Base-by-base conservation (phyloP, 2,888 invertebrate species). In the Drosophila tanythrix region DNA sequence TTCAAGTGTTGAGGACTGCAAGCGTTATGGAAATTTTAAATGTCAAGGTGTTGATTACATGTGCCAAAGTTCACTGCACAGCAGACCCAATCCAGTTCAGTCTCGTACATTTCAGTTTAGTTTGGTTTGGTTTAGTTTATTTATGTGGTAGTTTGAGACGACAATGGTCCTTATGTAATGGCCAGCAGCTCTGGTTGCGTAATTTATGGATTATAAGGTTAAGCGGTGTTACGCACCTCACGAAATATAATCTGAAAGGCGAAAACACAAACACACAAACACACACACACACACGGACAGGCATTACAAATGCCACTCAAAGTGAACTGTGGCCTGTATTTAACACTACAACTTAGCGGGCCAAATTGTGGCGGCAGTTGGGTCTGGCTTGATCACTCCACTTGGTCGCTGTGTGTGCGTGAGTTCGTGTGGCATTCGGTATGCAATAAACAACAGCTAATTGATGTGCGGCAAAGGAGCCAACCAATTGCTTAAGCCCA, bases 41-140 rank as follows among this genome's bases (percentile, higher is more conserved):
- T 74, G 69, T 60, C 65, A 76, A 81, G 70, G 81, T 75, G 88
- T 79, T 82, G 84, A 86, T 79, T 77, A 71, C 77, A 69, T 66
- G 38, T 65, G 74, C 51, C 74, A 71, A 68, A 70, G 73, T 71
- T 79, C 69, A 72, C 43, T 25, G 51, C 13, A 71, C 18, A 38
- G 21, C n/a, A 38, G 52, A 38, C 35, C 10, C 25, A 38, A 43
- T 36, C 35, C 40, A 31, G 40, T n/a, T 48, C 25, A 46, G 31
- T 53, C 33, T 25, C 25, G 21, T 33, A 38, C 13, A 43, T 48
- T 25, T 71, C 18, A 36, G 29, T 38, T 63, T 11, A 35, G 27
- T 7, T 46, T 25, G 18, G 31, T 43, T n/a, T 27, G 21, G 38
- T 33, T 27, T 3, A 48, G 66, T 33, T 67, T 33, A 50, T 38